Evolutionary conservation across 2,888 invertebrate species (phyloP), one percentile per base, ranked within the genome.

Genomic region (Hypomecis atomaria): DNA sequence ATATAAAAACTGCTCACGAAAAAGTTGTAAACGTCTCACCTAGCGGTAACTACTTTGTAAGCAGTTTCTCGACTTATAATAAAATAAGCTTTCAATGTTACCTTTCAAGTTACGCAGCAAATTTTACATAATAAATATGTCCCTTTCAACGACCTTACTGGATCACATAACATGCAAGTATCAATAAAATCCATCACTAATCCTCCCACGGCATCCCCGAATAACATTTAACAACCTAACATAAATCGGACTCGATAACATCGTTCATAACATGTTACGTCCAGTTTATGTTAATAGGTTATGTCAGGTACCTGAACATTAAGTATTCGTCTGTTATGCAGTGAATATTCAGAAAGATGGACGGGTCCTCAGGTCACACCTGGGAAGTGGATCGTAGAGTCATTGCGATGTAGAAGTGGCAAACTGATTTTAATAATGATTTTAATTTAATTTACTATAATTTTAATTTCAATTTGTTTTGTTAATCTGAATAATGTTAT

Each of bases 281-380:
- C n/a, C 50, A 59, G 58, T 58, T 52, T 59, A 67, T 65, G 63
- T 53, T 58, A 68, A 68, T 60, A 58, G 34, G 43, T 43, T 58
- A 47, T 49, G 53, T 48, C 52, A 50, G 37, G 44, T 42, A 13
- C 61, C 56, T 63, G 61, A 59, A 62, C 65, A 63, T 67, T 62
- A 61, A 9, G 42, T 60, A 66, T 66, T 70, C 67, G 38, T 62
- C 66, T 58, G 61, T 64, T 62, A 44, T 62, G 50, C 7, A 54
- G 66, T 66, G 70, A 67, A 70, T 67, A 70, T 66, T 70, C 70
- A 67, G 52, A 50, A 57, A 65, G 65, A 61, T 57, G 65, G 60
- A 56, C 44, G 55, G 61, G 50, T 56, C 60, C 55, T 40, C 50
- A 33, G 47, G 45, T 57, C 62, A 47, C 63, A 64, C 69, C 69